Evolutionary conservation across 1,140 invertebrate species (phyloP).

Genomic region (Centruroides vittatus): DNA sequence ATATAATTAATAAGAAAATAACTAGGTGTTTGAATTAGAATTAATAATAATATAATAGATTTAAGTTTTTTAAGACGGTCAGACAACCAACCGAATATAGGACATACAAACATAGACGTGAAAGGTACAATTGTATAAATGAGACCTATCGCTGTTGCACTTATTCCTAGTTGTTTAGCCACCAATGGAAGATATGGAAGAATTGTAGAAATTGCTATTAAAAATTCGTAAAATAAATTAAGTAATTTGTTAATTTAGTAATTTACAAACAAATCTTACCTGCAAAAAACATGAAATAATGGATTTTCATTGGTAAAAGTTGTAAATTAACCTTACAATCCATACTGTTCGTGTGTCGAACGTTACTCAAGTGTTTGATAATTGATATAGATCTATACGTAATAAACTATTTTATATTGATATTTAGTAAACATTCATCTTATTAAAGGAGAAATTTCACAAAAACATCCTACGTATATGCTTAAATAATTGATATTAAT

Average conservation of each 20-base stretch:
- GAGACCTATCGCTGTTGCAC: conserved; percentile 22
- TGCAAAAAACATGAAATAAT: conserved; percentile 7
- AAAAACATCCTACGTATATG: too few species aligned
- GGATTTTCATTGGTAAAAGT: conserved; percentile 5
- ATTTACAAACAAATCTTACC: neutral
- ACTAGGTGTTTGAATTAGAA: too few species aligned
- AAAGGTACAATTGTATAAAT: conserved; percentile 28
- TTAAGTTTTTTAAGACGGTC: conserved; percentile 29
- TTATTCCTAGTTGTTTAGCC: conserved; percentile 33
- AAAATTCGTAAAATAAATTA: conserved; percentile 14
- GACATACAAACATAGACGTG: conserved; percentile 23
- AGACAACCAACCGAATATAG: conserved; percentile 24
- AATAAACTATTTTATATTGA: too few species aligned
- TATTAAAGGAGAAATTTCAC: too few species aligned
- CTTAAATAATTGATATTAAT: too few species aligned
- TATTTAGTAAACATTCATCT: too few species aligned
- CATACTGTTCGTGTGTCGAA: too few species aligned
- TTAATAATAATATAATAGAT: too few species aligned
- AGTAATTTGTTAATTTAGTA: too few species aligned
- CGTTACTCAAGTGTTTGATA: too few species aligned
- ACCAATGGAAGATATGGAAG: conserved; percentile 28
- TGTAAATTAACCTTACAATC: neutral
- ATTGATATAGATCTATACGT: too few species aligned
- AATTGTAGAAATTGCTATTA: conserved; percentile 37
- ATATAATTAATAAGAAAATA: too few species aligned